Conservation (phyloP, 2,888 invertebrate genomes). For the Synanthedon andrenaeformis region DNA sequence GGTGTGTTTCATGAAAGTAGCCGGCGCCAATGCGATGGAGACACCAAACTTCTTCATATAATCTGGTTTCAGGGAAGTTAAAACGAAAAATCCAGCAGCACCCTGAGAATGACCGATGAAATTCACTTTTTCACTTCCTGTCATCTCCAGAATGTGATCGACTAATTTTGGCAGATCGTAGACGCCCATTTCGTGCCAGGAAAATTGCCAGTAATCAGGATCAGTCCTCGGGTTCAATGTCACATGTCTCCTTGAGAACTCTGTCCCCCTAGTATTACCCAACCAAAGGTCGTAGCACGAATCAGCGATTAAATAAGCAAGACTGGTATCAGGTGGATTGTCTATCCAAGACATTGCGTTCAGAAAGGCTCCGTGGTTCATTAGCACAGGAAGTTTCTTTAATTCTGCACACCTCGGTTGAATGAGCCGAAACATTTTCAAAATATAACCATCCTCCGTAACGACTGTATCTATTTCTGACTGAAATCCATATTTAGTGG, state of each 20-base stretch:
- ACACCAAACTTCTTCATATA: not conserved
- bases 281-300: not conserved
- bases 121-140: not conserved
- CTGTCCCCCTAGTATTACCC: not conserved
- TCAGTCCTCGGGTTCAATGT: not conserved
- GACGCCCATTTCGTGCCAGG: not conserved
- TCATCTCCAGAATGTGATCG: not conserved
- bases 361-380: not conserved
- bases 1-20: not conserved
- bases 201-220: not conserved
- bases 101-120: not conserved
- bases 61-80: not conserved
- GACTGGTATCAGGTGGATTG: not conserved
- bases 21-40: not conserved
- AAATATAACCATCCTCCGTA: conserved; percentile 1
- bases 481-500: not conserved
- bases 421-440: not conserved
- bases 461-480: not conserved
- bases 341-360: not conserved
- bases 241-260: not conserved
- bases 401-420: not conserved
- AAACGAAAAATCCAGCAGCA: not conserved
- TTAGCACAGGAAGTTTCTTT: not conserved
- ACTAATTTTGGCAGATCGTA: not conserved
- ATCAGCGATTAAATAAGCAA: not conserved